Percentiles rank a stretch among this genome's conserved stretches.
Evolutionary conservation across 2,797 vertebrate species (phyloP).

Genomic region (Linurgus olivaceus): DNA sequence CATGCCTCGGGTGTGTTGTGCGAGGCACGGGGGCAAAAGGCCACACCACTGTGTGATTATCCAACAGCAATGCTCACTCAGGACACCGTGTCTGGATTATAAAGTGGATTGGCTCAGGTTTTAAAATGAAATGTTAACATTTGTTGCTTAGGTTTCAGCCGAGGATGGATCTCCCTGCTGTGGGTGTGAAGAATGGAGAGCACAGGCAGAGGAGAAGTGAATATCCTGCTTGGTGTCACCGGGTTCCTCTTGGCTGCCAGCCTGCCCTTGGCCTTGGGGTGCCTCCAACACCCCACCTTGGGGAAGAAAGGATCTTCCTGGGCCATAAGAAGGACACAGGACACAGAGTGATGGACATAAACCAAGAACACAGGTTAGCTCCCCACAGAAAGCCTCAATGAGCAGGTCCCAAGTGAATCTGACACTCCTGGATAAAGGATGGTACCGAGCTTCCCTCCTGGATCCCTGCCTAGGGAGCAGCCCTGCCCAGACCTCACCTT

Average conservation of each 20-base stretch:
- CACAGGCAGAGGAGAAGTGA: neutral
- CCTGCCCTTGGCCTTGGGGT: neutral
- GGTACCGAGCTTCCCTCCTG: accelerated
- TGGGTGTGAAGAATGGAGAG: neutral
- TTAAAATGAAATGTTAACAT: slow-evolving; percentile 33
- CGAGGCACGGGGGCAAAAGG: slow-evolving; percentile 50
- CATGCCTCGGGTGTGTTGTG: slow-evolving; percentile 60
- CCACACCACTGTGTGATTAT: slow-evolving; percentile 56
- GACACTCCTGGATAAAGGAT: accelerated
- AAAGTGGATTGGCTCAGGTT: slow-evolving; percentile 51
- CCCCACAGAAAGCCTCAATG: accelerated
- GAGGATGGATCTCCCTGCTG: neutral
- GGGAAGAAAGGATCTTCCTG: neutral
- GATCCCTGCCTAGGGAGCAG: neutral
- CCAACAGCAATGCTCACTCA: slow-evolving; percentile 48
- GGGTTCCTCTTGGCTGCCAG: neutral
- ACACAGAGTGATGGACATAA: accelerated
- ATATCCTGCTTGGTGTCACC: accelerated
- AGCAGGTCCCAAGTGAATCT: too few relatives aligned
- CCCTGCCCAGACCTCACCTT: neutral
- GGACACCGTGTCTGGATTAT: slow-evolving; percentile 54
- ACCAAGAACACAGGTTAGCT: neutral
- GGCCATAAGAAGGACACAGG: accelerated
- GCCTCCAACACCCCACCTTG: neutral
- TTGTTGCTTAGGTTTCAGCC: neutral